phyloP scores from a whole-genome alignment of 2,113 vertebrate species.

The Pomatorhinus ruficollis region DNA sequence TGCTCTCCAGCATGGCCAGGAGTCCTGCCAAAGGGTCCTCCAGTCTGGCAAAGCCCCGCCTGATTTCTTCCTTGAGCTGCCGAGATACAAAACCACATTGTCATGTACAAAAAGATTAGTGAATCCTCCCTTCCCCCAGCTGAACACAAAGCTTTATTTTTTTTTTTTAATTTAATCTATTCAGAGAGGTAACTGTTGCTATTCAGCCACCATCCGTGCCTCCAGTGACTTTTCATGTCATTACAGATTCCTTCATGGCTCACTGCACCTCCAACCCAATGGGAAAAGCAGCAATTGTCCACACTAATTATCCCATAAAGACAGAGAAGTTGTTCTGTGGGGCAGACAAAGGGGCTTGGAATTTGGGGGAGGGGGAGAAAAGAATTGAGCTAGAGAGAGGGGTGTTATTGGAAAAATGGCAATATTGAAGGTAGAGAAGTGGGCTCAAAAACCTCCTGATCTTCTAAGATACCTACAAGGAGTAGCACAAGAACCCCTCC shows the following conservation, averaged over 20 bases:
- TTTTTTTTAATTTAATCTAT: constrained; percentile 59
- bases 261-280: constrained; percentile 55
- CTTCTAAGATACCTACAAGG: neutral
- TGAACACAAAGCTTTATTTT: constrained; percentile 41
- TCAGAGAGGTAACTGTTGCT: constrained; percentile 73
- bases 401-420: neutral
- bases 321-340: constrained; percentile 53
- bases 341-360: constrained; percentile 47
- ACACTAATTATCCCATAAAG: constrained; percentile 67
- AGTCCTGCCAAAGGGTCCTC: constrained; percentile 43
- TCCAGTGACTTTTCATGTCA: constrained; percentile 65
- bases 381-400: constrained; percentile 14
- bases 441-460: neutral
- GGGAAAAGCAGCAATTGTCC: constrained; percentile 66
- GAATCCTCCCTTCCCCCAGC: constrained; percentile 29
- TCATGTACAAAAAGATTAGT: constrained; percentile 33
- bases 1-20: constrained; percentile 60
- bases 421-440: neutral
- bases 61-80: constrained; percentile 68
- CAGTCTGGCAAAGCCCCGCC: constrained; percentile 45
- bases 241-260: constrained; percentile 70
- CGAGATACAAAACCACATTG: constrained; percentile 57
- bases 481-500: neutral
- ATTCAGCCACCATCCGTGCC: constrained; percentile 61
- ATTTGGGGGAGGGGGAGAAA: constrained; percentile 33